Evolutionary conservation across 2,797 vertebrate species (phyloP).

Genomic region (Todus mexicanus): DNA sequence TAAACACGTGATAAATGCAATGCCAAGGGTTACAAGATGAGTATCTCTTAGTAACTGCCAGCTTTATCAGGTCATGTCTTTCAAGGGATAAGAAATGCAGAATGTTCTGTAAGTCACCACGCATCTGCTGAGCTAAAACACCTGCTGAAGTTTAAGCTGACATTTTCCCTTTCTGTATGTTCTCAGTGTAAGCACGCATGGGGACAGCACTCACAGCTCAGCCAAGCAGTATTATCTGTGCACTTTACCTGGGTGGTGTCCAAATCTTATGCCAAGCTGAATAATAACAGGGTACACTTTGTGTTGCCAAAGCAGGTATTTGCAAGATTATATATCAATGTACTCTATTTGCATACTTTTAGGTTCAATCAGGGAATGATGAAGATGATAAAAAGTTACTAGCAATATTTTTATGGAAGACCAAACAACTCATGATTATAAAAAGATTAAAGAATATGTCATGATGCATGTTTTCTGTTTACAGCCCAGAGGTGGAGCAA

Average conservation of each 20-base stretch:
- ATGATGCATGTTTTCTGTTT: not conserved
- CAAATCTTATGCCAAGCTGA: not conserved
- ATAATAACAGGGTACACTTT: not conserved
- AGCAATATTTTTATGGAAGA: not conserved
- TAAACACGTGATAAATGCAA: not conserved
- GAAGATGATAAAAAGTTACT: not conserved
- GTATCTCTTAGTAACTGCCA: not conserved
- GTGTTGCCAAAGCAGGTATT: not conserved
- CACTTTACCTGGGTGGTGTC: not conserved
- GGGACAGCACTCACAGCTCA: not conserved
- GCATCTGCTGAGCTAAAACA: not conserved
- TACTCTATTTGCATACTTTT: not conserved
- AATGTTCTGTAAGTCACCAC: not conserved
- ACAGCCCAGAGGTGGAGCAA: not conserved
- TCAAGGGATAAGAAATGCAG: not conserved
- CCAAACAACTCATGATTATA: not conserved
- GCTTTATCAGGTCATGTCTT: not conserved
- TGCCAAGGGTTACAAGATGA: not conserved
- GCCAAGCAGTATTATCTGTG: not conserved
- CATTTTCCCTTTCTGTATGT: not conserved
- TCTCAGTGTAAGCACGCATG: not conserved
- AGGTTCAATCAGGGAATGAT: not conserved
- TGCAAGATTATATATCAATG: not conserved
- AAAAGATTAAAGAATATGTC: not conserved
- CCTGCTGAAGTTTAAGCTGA: conserved; percentile 1